phyloP scores from a whole-genome alignment of 2,113 vertebrate species.

The Aldabrachelys gigantea region DNA sequence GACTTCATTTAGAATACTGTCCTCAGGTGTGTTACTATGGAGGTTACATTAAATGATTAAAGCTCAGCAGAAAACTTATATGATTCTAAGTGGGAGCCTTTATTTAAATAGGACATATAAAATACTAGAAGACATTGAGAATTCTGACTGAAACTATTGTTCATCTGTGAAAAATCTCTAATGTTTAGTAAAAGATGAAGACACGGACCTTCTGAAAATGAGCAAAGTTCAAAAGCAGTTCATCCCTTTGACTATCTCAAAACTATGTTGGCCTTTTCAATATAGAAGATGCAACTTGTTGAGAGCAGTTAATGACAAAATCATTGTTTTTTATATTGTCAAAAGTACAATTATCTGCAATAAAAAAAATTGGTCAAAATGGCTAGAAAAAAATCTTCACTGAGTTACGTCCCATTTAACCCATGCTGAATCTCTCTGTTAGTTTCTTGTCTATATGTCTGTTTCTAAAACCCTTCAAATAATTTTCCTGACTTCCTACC shows the following conservation, averaged over 20 bases:
- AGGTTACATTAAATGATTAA: background rate
- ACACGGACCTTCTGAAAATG: background rate
- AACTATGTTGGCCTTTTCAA: background rate
- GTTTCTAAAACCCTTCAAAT: background rate
- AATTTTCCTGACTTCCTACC: background rate
- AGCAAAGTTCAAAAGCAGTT: background rate
- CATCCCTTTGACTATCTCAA: background rate
- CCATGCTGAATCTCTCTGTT: background rate
- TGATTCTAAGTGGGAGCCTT: background rate
- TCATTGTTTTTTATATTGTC: background rate
- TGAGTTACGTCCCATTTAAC: background rate
- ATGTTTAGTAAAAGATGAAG: background rate
- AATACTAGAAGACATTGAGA: background rate
- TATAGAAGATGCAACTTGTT: background rate
- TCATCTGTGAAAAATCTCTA: background rate
- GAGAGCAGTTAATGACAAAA: background rate
- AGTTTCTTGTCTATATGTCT: background rate
- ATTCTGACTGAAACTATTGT: background rate
- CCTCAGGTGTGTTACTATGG: background rate
- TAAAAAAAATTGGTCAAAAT: background rate
- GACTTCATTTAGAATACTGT: background rate
- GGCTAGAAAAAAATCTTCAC: background rate
- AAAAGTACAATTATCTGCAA: background rate
- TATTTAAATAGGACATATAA: background rate
- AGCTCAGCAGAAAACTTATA: background rate